Base-by-base conservation (phyloP, 2,888 invertebrate species). In the Silvanus unidentatus region DNA sequence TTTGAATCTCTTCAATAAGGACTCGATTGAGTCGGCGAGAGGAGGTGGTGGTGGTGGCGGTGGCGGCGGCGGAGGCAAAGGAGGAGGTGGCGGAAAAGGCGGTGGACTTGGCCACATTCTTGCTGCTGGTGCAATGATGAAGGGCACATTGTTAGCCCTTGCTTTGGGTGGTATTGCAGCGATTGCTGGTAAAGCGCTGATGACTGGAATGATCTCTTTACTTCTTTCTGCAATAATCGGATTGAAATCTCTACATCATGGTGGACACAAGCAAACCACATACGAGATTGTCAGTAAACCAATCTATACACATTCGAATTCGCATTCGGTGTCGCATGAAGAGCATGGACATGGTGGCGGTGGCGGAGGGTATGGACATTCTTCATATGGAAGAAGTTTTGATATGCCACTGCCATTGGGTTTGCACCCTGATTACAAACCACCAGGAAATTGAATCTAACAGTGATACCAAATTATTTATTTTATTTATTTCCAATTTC, bases 281-380 rank as follows among this genome's bases (percentile, higher is more conserved):
- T 90, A 90, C 63, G 89, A 90, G 71, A 87, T 90, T 48, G 84
- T 90, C 5, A 82, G 88, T 34, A 89, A 89, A 57, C 89, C 89
- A 0, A 75, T 89, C 0, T 88, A 88, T 65, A 79, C 81, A 1
- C 82, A 82, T 59, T 76, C 82, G 2, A 82, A 82, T 59, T 79
- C 81, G 0, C 84, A 86, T 60, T 77, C 77, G 37, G 69, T 75
- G 2, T 82, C 83, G 46, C 83, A 85, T 47, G 83, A 84, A 48
- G 82, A 82, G 46, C 63, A 66, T 45, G 70, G 67, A 11, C 77
- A 78, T 14, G 78, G 78, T 50, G 79, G 79, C 10, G 57, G 62
- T 22, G 35, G 35, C 13, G 35, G 35, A 11, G 35, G 37, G 15
- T 64, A 65, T 48, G 68, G 68, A 8, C 73, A 74, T 1, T 78